phyloP scores from a whole-genome alignment of 2,888 invertebrate genomes.

The Yponomeuta cagnagella region DNA sequence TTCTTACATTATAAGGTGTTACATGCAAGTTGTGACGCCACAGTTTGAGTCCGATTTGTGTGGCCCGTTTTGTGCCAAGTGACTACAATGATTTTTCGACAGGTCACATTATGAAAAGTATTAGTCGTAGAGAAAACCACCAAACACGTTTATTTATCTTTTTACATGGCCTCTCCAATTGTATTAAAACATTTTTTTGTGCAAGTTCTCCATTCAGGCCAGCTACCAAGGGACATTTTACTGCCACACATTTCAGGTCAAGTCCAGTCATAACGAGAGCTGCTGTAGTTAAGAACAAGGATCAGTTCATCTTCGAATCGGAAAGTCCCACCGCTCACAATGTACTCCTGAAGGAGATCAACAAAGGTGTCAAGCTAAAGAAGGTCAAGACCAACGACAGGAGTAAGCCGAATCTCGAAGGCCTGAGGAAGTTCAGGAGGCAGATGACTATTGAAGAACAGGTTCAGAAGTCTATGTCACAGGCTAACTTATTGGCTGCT shows the following conservation, averaged over 20 bases:
- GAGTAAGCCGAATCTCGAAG: slow-evolving; percentile 88
- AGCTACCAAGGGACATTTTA: too few species aligned
- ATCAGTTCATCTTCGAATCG: slow-evolving; percentile 91
- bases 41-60: too few species aligned
- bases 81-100: too few species aligned
- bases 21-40: too few species aligned
- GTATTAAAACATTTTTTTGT: too few species aligned
- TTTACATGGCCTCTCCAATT: too few species aligned
- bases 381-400: slow-evolving; percentile 88
- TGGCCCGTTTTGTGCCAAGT: too few species aligned
- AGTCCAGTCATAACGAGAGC: slow-evolving; percentile 76
- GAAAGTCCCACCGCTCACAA: slow-evolving; percentile 88
- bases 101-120: too few species aligned
- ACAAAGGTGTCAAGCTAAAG: slow-evolving; percentile 84
- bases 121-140: too few species aligned
- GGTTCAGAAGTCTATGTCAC: slow-evolving; percentile 88
- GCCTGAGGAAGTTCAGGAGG: slow-evolving; percentile 89
- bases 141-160: too few species aligned
- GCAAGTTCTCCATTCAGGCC: too few species aligned
- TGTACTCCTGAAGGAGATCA: slow-evolving; percentile 87
- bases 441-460: slow-evolving; percentile 94
- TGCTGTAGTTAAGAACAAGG: slow-evolving; percentile 80
- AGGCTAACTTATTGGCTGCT: slow-evolving; percentile 73
- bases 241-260: slow-evolving; percentile 52
- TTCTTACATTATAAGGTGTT: too few species aligned